Base-by-base conservation (phyloP, 2,888 invertebrate genomes). In the Chirona hameri region DNA sequence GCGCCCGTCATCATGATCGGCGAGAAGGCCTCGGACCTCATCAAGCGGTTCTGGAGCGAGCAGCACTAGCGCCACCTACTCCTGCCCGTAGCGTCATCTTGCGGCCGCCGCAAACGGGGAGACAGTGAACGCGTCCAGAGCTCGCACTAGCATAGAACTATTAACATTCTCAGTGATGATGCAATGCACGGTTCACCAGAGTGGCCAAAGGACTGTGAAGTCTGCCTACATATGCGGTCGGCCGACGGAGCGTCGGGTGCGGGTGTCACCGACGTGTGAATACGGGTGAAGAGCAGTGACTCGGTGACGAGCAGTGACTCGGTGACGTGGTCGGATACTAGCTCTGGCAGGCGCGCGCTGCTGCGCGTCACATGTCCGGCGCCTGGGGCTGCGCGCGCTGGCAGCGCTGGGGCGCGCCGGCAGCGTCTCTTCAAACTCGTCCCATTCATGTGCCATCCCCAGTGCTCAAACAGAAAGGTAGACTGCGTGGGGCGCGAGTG, bases 21-120 rank as follows among this genome's bases (percentile, higher is more conserved):
- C 0, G 96, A 96, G 87, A 96, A 96, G 87, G 95, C 94, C 0
- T 91, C 95, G 18, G 95, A 96, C 87, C 91, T 96, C 91, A 93
- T 96, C 81, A 95, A 95, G 87, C 39, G 55, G 9, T 79, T 81
- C 79, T 84, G 84, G 84, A 80, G 80, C 52, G 29, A 80, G 15
- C 52, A 27, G 15, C 80, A 80, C 80, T 80, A 29, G 15, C n/a
- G 15, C 14, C 31, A 21, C 29, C 69, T 5, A 31, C 21, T 9
- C 57, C 15, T 69, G 69, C 29, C 39, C 39, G 39, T 39, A 39
- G 39, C 7, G 39, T 5, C 39, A 39, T 39, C 39, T 7, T 7
- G 39, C 39, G 39, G 39, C 39, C 39, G 39, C 39, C 39, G 4
- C 39, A 39, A 39, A 39, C 39, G 39, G 39, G 4, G 4, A 39